Percentiles rank a stretch among this genome's conserved stretches.
Evolutionary conservation across 1,140 invertebrate genomes (phyloP).

Genomic region (Onthophagus taurus): DNA sequence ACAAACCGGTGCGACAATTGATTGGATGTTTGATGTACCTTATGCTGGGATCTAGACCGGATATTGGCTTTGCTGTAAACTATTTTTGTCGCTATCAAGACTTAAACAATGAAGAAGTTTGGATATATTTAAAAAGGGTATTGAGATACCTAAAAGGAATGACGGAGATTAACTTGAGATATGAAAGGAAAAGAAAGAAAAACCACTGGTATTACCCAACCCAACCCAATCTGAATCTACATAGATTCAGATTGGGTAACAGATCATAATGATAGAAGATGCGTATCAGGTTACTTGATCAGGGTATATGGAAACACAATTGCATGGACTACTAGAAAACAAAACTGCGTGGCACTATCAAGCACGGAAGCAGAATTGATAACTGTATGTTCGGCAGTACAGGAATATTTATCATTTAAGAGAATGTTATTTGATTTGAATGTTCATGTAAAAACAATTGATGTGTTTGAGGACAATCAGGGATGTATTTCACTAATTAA

Average conservation of each 20-base stretch:
- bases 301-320: neutral
- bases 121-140: neutral
- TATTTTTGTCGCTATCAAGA: neutral
- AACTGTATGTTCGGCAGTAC: conserved; percentile 16
- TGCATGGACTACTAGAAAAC: neutral
- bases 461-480: conserved; percentile 29
- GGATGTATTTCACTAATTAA: conserved; percentile 31
- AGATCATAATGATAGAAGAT: conserved; percentile 1
- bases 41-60: neutral
- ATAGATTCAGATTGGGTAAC: neutral
- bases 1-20: neutral
- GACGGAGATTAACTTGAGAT: neutral
- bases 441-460: conserved; percentile 10
- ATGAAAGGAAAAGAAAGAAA: no score
- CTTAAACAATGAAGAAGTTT: neutral
- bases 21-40: neutral
- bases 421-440: conserved; percentile 26
- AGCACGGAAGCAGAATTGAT: conserved; percentile 44
- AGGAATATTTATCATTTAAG: conserved; percentile 23
- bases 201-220: no score
- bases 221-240: neutral
- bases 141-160: conserved; percentile 1
- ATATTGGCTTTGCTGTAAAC: neutral
- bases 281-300: neutral
- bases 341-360: conserved; percentile 3